Percentiles rank a stretch among this genome's conserved stretches.
phyloP scores from a whole-genome alignment of 2,113 vertebrate genomes.

The Calidris pugnax region DNA sequence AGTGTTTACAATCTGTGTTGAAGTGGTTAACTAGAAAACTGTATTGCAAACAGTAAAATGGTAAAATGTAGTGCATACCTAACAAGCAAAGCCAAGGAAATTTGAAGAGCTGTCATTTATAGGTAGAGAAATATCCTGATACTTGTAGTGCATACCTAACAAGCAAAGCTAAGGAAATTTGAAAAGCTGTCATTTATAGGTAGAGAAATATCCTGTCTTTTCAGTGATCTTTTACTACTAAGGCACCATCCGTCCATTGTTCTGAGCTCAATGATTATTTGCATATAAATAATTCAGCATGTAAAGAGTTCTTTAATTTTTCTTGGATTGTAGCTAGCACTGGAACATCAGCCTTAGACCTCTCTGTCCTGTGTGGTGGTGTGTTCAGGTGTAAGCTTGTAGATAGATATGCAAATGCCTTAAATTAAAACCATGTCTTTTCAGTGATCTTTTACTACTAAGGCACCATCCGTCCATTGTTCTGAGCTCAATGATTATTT shows the following conservation, averaged over 20 bases:
- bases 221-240: neutral
- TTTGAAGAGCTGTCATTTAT: neutral
- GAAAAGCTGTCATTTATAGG: neutral
- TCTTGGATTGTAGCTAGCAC: neutral
- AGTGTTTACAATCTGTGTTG: neutral
- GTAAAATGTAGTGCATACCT: neutral
- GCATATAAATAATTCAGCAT: neutral
- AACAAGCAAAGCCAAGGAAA: neutral
- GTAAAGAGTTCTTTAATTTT: neutral
- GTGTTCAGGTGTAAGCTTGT: neutral
- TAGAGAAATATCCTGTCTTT: neutral
- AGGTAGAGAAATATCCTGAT: neutral
- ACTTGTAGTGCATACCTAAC: neutral
- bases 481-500: too few species aligned
- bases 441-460: too few species aligned
- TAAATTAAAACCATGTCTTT: neutral
- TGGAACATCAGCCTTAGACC: neutral
- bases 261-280: neutral
- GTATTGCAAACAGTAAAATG: neutral
- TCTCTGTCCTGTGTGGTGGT: neutral
- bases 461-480: too few species aligned
- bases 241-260: neutral
- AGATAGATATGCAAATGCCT: neutral
- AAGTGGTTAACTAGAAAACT: slow-evolving; percentile 6
- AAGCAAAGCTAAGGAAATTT: neutral